A percentile compares a stretch with the other conserved stretches of the same genome.
These are phyloP conservation scores for Drosophila merina DNA, from an alignment of 2,888 invertebrate genomes.

Conservation along the genomic window DNA sequence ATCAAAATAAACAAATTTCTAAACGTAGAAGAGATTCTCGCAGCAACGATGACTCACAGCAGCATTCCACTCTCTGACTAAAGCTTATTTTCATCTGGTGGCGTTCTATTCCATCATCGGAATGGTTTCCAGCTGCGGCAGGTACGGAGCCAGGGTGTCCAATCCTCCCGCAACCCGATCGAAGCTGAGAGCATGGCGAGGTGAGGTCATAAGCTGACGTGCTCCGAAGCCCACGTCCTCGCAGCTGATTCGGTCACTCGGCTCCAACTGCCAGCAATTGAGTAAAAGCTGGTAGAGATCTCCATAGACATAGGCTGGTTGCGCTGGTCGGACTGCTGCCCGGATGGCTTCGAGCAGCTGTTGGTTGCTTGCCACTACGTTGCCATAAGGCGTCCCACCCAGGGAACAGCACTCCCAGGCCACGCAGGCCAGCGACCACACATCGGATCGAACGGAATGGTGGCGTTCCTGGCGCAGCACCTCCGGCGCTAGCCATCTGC, in stretches of 20 bases:
- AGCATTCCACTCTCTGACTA: conserved; percentile 24
- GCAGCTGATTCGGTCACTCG: conserved; percentile 91
- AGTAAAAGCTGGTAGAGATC: conserved; percentile 92
- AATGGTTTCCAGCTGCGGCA: conserved; percentile 82
- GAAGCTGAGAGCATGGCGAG: conserved; percentile 82
- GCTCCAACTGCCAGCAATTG: conserved; percentile 93
- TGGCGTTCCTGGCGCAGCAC: conserved; percentile 88
- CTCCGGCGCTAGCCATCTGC: conserved; percentile 92
- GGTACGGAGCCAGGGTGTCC: conserved; percentile 82
- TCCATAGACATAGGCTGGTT: conserved; percentile 90
- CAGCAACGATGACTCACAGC: conserved; percentile 16
- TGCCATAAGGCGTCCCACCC: conserved; percentile 91
- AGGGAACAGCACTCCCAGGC: conserved; percentile 93
- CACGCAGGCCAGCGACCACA: conserved; percentile 93
- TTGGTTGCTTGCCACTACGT: conserved; percentile 87
- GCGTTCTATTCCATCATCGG: conserved; percentile 8
- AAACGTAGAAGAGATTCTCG: conserved; percentile 15
- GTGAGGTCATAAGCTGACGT: conserved; percentile 83
- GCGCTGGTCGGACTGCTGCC: conserved; percentile 89
- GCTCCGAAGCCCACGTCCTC: conserved; percentile 85
- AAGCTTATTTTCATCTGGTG: conserved; percentile 27
- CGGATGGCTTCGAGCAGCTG: conserved; percentile 89
- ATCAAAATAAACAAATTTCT: conserved; percentile 2
- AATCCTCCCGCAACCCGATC: conserved; percentile 71
- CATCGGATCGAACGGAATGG: conserved; percentile 89